Evolutionary conservation across 2,888 invertebrate species (phyloP).

Genomic region (Pheosia tremula): DNA sequence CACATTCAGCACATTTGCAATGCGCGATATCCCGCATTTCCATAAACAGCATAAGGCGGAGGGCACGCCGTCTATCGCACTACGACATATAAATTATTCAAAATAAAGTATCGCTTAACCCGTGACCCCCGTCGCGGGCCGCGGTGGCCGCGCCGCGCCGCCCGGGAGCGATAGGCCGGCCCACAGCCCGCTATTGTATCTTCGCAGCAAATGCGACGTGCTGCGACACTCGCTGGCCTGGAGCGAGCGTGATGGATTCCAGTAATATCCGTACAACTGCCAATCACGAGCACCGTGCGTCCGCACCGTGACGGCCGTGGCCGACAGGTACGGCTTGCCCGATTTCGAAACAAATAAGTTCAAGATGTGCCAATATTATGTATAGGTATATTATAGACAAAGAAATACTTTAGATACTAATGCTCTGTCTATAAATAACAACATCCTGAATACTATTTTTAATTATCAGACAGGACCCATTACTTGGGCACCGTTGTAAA

Average conservation of each 20-base stretch:
- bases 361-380: conserved; percentile 6
- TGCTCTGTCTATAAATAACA: neutral
- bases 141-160: conserved; percentile 39
- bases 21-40: conserved; percentile 83
- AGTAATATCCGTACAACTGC: conserved; percentile 4
- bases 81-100: conserved; percentile 84
- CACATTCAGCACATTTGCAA: conserved; percentile 83
- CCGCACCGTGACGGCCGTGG: neutral
- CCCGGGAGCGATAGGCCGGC: conserved; percentile 13
- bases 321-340: neutral
- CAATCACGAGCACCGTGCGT: conserved; percentile 4
- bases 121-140: conserved; percentile 57
- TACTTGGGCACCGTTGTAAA: conserved; percentile 8
- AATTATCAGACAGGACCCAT: neutral
- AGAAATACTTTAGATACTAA: neutral
- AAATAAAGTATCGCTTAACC: conserved; percentile 85
- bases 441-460: neutral
- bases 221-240: conserved; percentile 6
- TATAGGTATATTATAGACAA: neutral
- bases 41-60: conserved; percentile 82
- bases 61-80: conserved; percentile 82
- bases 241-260: conserved; percentile 8
- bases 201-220: conserved; percentile 3
- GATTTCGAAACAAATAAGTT: conserved; percentile 2
- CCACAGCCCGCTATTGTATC: conserved; percentile 2